phyloP scores from a whole-genome alignment of 2,888 invertebrate genomes.

The Sarcophaga caerulescens region DNA sequence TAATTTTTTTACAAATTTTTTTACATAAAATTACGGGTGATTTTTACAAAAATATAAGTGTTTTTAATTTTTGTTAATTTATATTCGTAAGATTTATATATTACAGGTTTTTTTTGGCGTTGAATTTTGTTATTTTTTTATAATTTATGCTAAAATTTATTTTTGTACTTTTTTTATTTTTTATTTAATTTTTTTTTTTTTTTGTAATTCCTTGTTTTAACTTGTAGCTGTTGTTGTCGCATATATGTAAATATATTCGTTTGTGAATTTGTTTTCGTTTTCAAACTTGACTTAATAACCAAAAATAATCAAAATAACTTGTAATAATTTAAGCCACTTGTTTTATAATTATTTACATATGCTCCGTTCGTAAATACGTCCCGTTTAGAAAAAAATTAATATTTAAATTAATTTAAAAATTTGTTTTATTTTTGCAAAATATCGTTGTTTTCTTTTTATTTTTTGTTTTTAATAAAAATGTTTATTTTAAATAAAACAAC shows the following conservation, averaged over 20 bases:
- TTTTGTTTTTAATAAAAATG: constrained; percentile 20
- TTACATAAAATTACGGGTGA: neutral
- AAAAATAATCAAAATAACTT: constrained; percentile 3
- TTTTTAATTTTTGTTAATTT: constrained; percentile 3
- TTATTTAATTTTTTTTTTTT: no score
- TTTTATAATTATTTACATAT: neutral
- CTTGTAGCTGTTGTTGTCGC: neutral
- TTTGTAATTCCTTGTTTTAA: neutral
- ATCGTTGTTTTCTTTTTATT: constrained; percentile 16
- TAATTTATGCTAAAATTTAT: no score
- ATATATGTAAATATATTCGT: neutral
- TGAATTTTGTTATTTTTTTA: neutral
- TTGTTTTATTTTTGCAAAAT: constrained; percentile 38
- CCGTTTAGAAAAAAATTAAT: neutral
- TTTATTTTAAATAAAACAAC: constrained; percentile 36
- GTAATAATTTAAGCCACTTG: constrained; percentile 14
- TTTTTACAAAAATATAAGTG: neutral
- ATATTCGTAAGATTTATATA: neutral
- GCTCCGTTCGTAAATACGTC: neutral
- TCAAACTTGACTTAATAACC: neutral
- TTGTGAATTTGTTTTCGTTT: no score
- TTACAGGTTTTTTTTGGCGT: neutral
- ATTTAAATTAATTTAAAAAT: neutral
- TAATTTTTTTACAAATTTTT: neutral
- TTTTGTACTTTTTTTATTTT: no score